These are phyloP conservation scores for Aleiodes sp. DNA, from an alignment of 1,140 invertebrate genomes.

Conservation along the genomic window DNA sequence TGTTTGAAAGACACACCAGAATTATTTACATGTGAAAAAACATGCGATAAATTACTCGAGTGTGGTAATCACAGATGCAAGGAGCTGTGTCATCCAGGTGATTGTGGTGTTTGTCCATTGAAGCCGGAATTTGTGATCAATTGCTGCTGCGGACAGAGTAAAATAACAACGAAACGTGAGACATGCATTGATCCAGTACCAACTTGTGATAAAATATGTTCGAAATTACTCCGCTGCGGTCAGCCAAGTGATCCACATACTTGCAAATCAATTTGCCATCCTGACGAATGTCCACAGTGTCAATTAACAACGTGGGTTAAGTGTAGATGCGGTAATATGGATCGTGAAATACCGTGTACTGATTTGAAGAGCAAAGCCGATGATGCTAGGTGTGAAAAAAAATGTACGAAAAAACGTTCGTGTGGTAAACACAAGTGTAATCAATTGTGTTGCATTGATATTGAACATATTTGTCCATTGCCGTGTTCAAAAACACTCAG, in stretches of 20 bases:
- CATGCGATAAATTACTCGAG: conserved; percentile 73
- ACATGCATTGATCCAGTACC: conserved; percentile 89
- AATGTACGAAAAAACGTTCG: conserved; percentile 86
- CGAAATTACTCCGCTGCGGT: conserved; percentile 83
- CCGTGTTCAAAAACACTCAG: conserved; percentile 82
- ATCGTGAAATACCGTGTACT: conserved; percentile 82
- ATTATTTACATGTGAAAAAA: conserved; percentile 65
- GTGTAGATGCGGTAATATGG: conserved; percentile 92
- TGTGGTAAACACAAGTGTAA: conserved; percentile 93
- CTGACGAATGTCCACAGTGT: conserved; percentile 85
- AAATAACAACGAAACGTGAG: conserved; percentile 64
- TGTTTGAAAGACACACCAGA: conserved; percentile 60
- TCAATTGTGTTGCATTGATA: conserved; percentile 84
- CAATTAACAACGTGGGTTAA: conserved; percentile 78
- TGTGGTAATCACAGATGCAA: conserved; percentile 85
- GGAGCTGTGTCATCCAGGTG: conserved; percentile 76
- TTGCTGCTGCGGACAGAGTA: conserved; percentile 89
- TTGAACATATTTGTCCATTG: conserved; percentile 85
- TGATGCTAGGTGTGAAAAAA: conserved; percentile 84
- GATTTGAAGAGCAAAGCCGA: conserved; percentile 76
- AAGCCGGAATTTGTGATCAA: conserved; percentile 72
- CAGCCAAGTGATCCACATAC: conserved; percentile 77
- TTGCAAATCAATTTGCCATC: conserved; percentile 82
- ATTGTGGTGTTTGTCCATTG: conserved; percentile 72
- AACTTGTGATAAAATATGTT: conserved; percentile 83